These are phyloP conservation scores for Drosophila pallidifrons DNA, from an alignment of 1,140 invertebrate genomes.

Conservation along the genomic window DNA sequence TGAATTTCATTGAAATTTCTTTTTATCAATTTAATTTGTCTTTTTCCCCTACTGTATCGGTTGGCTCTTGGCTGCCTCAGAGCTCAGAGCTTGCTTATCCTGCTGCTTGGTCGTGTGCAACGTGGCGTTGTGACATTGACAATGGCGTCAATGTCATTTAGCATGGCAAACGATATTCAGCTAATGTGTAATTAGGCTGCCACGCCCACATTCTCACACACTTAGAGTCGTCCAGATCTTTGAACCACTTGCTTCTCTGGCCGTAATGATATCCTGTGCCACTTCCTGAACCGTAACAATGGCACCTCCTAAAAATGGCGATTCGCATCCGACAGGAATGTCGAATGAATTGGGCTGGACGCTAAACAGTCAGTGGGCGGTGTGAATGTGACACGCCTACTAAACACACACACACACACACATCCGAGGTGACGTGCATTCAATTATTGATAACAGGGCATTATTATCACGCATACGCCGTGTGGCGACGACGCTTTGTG, in stretches of 20 bases:
- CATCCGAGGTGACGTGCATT: constrained; percentile 16
- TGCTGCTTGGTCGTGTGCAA: neutral
- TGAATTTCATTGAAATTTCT: too few species aligned
- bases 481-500: constrained; percentile 6
- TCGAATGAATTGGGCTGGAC: constrained; percentile 4
- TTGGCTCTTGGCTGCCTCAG: neutral
- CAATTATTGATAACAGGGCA: constrained; percentile 58
- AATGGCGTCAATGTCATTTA: constrained; percentile 33
- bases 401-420: neutral
- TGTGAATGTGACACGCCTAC: too few species aligned
- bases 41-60: neutral
- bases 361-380: neutral
- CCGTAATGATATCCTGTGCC: constrained; percentile 45
- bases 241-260: constrained; percentile 14
- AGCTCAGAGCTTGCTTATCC: too few species aligned
- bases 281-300: constrained; percentile 36
- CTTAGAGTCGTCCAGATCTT: neutral
- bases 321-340: neutral
- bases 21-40: too few species aligned
- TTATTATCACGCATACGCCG: constrained; percentile 65
- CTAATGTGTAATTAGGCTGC: constrained; percentile 45
- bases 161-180: constrained; percentile 25
- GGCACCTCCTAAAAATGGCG: neutral
- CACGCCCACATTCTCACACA: constrained; percentile 13
- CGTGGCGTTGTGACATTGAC: constrained; percentile 32